Evolutionary conservation across 1,140 invertebrate genomes (phyloP).

Genomic region (Apis mellifera): Amel_HAv3.1 CM009945.2:7172001-7172500

Average conservation of each 20-base stretch:
- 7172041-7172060: constrained; percentile 25
- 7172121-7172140: constrained; percentile 56
- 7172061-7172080: constrained; percentile 44
- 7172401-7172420: background rate
- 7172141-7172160: constrained; percentile 30
- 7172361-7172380: background rate
- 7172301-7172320: background rate
- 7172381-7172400: background rate
- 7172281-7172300: background rate
- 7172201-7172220: constrained; percentile 11
- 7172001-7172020: background rate
- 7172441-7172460: constrained; percentile 31
- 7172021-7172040: background rate
- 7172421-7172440: background rate
- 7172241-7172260: background rate
- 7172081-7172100: constrained; percentile 6
- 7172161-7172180: constrained; percentile 55
- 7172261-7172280: background rate
- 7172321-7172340: background rate
- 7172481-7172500: constrained; percentile 74
- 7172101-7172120: constrained; percentile 60
- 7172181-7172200: constrained; percentile 48
- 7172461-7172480: constrained; percentile 40
- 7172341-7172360: too few relatives aligned
- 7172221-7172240: background rate